Evolutionary conservation across 2,888 invertebrate species (phyloP), one percentile per base, ranked within the genome.

Genomic region (Ormyrus rosae): DNA sequence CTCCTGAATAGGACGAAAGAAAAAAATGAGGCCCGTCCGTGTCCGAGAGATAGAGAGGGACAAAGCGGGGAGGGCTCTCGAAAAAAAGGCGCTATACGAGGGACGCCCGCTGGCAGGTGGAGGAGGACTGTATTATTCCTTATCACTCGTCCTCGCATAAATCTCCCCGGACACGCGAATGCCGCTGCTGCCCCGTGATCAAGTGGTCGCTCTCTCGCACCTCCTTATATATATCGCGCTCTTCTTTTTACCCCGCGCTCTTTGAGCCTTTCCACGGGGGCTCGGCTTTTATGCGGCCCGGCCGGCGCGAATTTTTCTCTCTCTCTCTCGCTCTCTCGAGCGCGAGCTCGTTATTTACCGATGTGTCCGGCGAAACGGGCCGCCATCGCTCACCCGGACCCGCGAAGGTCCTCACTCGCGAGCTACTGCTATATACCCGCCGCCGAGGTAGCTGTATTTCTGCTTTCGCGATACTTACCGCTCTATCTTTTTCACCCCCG

Each of bases 111-210:
- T 84, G 87, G 85, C 87, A 87, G 85, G 85, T 86, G 86, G 84
- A 84, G 84, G 85, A 86, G 86, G 85, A 85, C 85, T 85, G 86
- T 83, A 86, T 88, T 88, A 88, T 88, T 86, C 83, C 87, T 88
- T 88, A 88, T 87, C 87, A 87, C 76, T 83, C 80, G 85, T 82
- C 80, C 85, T 83, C 84, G 85, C 85, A 88, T 88, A 86, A 88
- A 88, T 88, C 86, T 85, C 77, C 1, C 10, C 55, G 77, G 85
- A 85, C 87, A 84, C 86, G 86, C 86, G 86, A 88, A 82, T 83
- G 84, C 80, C 83, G 81, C 73, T 78, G 80, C 81, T 75, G 72
- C 34, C 34, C 34, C 76, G 82, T 83, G 82, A 83, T 83, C 81
- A 81, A 83, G 82, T 81, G 78, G 80, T 80, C 74, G 80, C 76